A percentile compares a stretch with the other conserved stretches of the same genome.
phyloP scores from a whole-genome alignment of 2,797 vertebrate genomes.

The Mormyrops boulengeri region DNA sequence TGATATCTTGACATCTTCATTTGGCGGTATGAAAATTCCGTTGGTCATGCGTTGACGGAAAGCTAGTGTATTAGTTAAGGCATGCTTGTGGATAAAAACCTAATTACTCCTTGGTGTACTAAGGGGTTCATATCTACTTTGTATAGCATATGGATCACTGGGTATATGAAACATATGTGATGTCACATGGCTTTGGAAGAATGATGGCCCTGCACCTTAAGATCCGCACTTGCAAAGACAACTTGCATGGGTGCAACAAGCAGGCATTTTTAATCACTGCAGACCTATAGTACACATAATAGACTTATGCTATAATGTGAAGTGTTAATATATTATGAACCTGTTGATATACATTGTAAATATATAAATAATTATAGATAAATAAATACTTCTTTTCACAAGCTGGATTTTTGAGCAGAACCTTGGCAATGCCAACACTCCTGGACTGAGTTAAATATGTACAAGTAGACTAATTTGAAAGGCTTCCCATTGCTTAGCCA shows the following conservation, averaged over 20 bases:
- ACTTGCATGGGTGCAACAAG: neutral
- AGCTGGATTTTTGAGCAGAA: neutral
- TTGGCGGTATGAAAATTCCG: neutral
- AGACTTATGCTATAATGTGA: neutral
- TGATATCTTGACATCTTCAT: neutral
- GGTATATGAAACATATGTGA: neutral
- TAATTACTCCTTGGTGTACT: neutral
- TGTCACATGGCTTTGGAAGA: neutral
- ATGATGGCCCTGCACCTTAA: neutral
- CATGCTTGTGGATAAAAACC: neutral
- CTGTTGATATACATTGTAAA: neutral
- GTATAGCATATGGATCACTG: neutral
- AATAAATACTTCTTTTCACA: neutral
- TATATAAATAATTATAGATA: neutral
- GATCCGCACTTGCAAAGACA: neutral
- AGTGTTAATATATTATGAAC: neutral
- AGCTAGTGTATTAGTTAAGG: neutral
- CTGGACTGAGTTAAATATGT: constrained; percentile 20
- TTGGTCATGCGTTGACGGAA: neutral
- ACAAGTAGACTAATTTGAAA: constrained; percentile 8
- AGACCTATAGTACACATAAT: neutral
- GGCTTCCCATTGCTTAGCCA: constrained; percentile 28
- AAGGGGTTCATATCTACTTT: neutral
- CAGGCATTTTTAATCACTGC: neutral
- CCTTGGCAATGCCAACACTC: neutral